Evolutionary conservation across 2,888 invertebrate species (phyloP).

Genomic region (Macropis europaea): DNA sequence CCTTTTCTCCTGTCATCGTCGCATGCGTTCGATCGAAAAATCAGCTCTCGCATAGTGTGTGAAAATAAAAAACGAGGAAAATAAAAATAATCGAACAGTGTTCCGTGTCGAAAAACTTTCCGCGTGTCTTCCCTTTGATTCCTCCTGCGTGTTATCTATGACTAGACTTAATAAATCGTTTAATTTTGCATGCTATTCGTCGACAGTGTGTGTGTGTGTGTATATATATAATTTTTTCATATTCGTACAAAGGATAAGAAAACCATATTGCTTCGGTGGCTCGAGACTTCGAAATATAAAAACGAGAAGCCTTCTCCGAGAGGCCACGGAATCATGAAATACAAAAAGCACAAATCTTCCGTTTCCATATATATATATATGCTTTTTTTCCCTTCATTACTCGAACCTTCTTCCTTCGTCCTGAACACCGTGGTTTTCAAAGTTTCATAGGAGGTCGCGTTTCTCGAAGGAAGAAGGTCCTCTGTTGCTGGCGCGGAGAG

Average conservation of each 20-base stretch:
- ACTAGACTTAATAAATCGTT: slow-evolving; percentile 73
- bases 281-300: slow-evolving; percentile 67
- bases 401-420: slow-evolving; percentile 47
- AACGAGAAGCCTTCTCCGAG: slow-evolving; percentile 39
- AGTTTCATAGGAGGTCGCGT: neutral
- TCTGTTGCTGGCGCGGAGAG: slow-evolving; percentile 27
- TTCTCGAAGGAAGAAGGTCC: slow-evolving; percentile 58
- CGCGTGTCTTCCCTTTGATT: slow-evolving; percentile 9
- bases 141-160: slow-evolving; percentile 64
- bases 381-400: slow-evolving; percentile 19
- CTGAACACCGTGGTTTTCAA: slow-evolving; percentile 7
- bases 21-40: slow-evolving; percentile 38
- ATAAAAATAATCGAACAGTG: slow-evolving; percentile 1
- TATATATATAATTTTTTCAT: slow-evolving; percentile 19
- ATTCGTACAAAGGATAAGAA: slow-evolving; percentile 61
- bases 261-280: slow-evolving; percentile 63
- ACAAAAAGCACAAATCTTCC: slow-evolving; percentile 65
- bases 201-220: slow-evolving; percentile 38
- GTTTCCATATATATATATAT: slow-evolving; percentile 34
- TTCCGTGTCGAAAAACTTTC: slow-evolving; percentile 34
- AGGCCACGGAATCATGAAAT: slow-evolving; percentile 56
- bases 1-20: slow-evolving; percentile 36
- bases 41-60: slow-evolving; percentile 25
- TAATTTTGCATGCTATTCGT: slow-evolving; percentile 63
- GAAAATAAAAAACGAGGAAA: slow-evolving; percentile 7